phyloP scores from a whole-genome alignment of 2,797 vertebrate species.

The Triplophysa bombifrons region DNA sequence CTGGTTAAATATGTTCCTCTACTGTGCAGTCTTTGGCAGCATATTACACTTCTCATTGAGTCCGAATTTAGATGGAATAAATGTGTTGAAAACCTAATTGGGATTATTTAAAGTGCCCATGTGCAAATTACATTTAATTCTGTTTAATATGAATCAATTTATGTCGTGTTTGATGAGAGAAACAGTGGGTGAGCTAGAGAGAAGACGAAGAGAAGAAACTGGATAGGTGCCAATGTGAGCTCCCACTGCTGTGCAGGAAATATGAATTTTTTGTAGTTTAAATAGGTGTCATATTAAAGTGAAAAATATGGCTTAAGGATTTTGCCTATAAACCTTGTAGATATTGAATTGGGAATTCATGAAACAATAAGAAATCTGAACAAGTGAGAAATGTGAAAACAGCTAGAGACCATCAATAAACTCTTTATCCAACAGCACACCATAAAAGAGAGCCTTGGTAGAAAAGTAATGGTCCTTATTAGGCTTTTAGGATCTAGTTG shows the following conservation, averaged over 20 bases:
- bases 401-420: neutral
- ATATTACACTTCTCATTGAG: neutral
- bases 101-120: slow-evolving; percentile 44
- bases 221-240: slow-evolving; percentile 16
- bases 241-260: slow-evolving; percentile 24
- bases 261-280: slow-evolving; percentile 27
- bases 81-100: slow-evolving; percentile 21
- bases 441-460: slow-evolving; percentile 9
- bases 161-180: slow-evolving; percentile 21
- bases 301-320: slow-evolving; percentile 16
- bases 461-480: neutral
- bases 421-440: neutral
- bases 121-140: slow-evolving; percentile 32
- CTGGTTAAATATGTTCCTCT: slow-evolving; percentile 12
- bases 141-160: slow-evolving; percentile 44
- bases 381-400: neutral
- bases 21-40: slow-evolving; percentile 4
- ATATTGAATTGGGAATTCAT: slow-evolving; percentile 38
- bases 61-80: slow-evolving; percentile 7
- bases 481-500: neutral
- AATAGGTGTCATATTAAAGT: slow-evolving; percentile 41
- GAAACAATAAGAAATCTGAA: neutral
- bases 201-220: slow-evolving; percentile 11
- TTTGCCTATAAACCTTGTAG: slow-evolving; percentile 20
- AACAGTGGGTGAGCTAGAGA: slow-evolving; percentile 7